Evolutionary conservation across 2,888 invertebrate species (phyloP).

Genomic region (Parasteatoda lunata): DNA sequence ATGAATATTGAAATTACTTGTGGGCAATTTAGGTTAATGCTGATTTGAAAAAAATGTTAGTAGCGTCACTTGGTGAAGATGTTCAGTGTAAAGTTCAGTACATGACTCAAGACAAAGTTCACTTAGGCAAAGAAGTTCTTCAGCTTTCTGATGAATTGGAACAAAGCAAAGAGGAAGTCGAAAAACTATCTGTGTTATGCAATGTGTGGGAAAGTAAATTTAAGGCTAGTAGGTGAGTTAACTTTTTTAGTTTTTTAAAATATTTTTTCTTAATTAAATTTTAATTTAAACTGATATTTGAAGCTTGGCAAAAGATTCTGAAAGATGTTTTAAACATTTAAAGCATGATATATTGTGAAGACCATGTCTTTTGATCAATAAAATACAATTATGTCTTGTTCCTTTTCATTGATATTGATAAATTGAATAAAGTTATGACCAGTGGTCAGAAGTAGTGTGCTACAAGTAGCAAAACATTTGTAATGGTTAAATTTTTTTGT

Average conservation of each 20-base stretch:
- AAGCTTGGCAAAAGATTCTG: too few species aligned
- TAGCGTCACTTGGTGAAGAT: conserved; percentile 96
- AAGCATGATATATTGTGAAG: too few species aligned
- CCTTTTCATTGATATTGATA: too few species aligned
- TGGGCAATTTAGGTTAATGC: conserved; percentile 82
- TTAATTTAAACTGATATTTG: background rate
- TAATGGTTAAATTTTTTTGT: too few species aligned
- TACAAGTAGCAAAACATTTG: too few species aligned
- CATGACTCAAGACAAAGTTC: conserved; percentile 92
- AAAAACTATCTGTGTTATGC: conserved; percentile 93
- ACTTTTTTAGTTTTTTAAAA: background rate
- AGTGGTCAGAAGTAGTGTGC: too few species aligned
- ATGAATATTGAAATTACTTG: background rate
- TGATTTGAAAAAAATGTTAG: conserved; percentile 92
- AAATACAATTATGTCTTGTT: too few species aligned
- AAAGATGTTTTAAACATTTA: too few species aligned
- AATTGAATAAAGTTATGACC: too few species aligned
- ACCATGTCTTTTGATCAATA: too few species aligned
- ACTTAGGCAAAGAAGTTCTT: conserved; percentile 87
- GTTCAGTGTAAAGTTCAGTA: conserved; percentile 90
- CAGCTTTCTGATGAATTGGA: conserved; percentile 87
- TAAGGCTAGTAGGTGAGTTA: conserved; percentile 85
- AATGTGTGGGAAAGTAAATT: conserved; percentile 98
- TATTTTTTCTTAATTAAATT: background rate
- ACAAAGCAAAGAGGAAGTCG: conserved; percentile 89